These are phyloP conservation scores for Brachyptera risi DNA, from an alignment of 2,888 invertebrate genomes.

Conservation along the genomic window DNA sequence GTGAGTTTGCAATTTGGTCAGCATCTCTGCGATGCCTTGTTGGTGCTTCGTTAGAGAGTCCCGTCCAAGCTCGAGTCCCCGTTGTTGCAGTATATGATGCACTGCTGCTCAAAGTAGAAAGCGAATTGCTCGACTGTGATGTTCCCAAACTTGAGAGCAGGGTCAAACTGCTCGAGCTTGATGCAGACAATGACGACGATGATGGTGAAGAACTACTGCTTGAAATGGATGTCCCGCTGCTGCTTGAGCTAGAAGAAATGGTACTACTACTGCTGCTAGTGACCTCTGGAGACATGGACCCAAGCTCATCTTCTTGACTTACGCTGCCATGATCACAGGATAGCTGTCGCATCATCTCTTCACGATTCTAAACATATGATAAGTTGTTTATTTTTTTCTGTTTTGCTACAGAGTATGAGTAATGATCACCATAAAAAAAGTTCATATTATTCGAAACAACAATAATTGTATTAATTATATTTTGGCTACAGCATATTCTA, in stretches of 20 bases:
- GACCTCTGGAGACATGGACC: neutral
- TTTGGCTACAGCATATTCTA: too few species aligned
- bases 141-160: neutral
- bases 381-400: too few species aligned
- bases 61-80: constrained; percentile 6
- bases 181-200: too few species aligned
- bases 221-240: neutral
- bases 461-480: too few species aligned
- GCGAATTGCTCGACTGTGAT: neutral
- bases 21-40: constrained; percentile 37
- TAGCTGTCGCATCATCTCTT: constrained; percentile 56
- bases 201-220: neutral
- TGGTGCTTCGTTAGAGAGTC: constrained; percentile 30
- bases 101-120: neutral
- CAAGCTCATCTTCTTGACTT: neutral
- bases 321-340: constrained; percentile 45
- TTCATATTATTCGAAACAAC: too few species aligned
- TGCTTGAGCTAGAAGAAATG: neutral
- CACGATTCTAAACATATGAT: constrained; percentile 54
- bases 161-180: neutral
- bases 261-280: constrained; percentile 2
- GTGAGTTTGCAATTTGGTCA: constrained; percentile 32
- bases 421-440: too few species aligned
- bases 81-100: constrained; percentile 14
- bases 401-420: too few species aligned